Percentiles rank a stretch among this genome's conserved stretches.
Evolutionary conservation across 2,113 vertebrate species (phyloP).

Genomic region (Natator depressus): DNA sequence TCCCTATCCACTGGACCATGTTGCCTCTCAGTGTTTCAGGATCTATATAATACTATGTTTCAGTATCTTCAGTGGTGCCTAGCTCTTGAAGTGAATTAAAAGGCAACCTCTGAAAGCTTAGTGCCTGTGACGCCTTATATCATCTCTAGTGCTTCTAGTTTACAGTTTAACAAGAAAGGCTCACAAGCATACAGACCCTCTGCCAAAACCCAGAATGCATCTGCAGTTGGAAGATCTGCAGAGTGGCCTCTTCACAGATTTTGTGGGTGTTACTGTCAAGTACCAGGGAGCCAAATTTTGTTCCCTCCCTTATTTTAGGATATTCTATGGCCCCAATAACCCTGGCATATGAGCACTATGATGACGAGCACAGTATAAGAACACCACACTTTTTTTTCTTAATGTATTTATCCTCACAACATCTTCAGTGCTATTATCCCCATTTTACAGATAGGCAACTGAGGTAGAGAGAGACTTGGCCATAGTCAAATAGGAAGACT

Average conservation of each 20-base stretch:
- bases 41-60: neutral
- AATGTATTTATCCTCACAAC: neutral
- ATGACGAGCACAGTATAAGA: neutral
- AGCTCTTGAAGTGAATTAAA: neutral
- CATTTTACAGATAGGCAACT: neutral
- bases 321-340: neutral
- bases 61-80: neutral
- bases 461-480: neutral
- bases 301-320: neutral
- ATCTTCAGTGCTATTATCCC: neutral
- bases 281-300: rapidly evolving
- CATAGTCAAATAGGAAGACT: neutral
- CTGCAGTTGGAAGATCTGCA: neutral
- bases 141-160: neutral
- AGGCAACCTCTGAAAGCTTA: neutral
- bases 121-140: neutral
- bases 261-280: neutral
- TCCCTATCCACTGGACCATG: neutral
- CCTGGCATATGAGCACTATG: neutral
- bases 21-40: neutral
- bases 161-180: neutral
- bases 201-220: neutral
- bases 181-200: neutral
- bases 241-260: neutral
- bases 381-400: neutral